Conservation (phyloP, 2,888 invertebrate genomes). For the Meteorus cinctellus region DNA sequence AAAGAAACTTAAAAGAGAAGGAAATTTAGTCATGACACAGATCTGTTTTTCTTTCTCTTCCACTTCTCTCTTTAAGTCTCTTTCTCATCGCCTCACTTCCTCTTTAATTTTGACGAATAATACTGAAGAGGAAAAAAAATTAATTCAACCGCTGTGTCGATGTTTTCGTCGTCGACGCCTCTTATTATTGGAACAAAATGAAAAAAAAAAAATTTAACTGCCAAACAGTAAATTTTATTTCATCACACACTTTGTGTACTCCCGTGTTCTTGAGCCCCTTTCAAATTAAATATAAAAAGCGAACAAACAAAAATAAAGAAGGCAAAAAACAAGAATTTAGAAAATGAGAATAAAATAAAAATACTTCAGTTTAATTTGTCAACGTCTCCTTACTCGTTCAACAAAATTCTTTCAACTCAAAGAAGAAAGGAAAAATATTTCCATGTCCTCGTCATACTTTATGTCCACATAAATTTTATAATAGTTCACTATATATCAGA, state of each 20-base stretch:
- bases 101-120: too few relatives aligned
- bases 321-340: background rate
- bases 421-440: background rate
- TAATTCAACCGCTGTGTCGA: background rate
- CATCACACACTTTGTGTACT: background rate
- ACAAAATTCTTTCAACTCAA: background rate
- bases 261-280: background rate
- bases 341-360: background rate
- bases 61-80: background rate
- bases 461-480: slow-evolving; percentile 9
- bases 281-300: background rate
- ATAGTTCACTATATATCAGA: background rate
- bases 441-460: background rate
- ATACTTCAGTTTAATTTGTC: background rate
- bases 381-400: background rate
- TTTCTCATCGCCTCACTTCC: background rate
- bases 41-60: background rate
- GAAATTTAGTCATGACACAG: background rate
- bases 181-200: background rate
- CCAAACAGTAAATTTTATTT: background rate
- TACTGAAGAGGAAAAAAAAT: too few relatives aligned
- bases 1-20: background rate
- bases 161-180: background rate
- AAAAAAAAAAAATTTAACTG: background rate
- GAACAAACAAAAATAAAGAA: background rate